Base-by-base conservation (phyloP, 53 echinoderm and acorn worm species). In the Arbacia lixula region DNA sequence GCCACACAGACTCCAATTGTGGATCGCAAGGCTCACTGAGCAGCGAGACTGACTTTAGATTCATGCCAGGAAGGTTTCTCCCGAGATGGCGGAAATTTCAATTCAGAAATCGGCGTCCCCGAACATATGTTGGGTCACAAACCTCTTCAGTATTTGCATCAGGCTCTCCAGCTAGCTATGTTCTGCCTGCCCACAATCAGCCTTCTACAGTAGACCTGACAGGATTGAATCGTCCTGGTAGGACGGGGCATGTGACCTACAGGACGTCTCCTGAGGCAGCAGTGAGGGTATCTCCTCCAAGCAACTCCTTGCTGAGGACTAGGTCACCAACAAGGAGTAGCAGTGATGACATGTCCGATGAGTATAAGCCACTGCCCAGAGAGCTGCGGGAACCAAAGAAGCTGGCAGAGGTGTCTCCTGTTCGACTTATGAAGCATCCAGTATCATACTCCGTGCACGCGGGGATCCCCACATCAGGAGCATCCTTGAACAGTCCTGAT, bases 371-470 rank as follows among this genome's bases (percentile, higher is more conserved):
- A 12, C 63, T 91, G 36, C 91, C 91, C 0, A 53, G 62, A 67
- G 87, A 91, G 24, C 54, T 91, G 27, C 24, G 63, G 10, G 84
- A 91, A 68, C 87, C 87, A 26, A 54, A 63, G 14, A 51, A 75
- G 33, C 72, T 91, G 30, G 84, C 87, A n/a, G 91, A 87, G 53
- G 53, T 41, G 10, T 82, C 91, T 5, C 87, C 91, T 11, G 50
- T 66, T 19, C 58, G 64, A 69, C n/a, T 29, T 28, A 76, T 26
- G 35, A 55, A 56, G 31, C 71, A 71, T 24, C 27, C 42, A 12
- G n/a, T n/a, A n/a, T n/a, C n/a, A n/a, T n/a, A n/a, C n/a, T n/a
- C n/a, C n/a, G 16, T 10, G 16, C 24, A 71, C 50, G 1, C 25
- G 3, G 29, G 50, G 22, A 71, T 10, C 14, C 53, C 19, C 9